These are phyloP conservation scores for Cephus pulcher DNA, from an alignment of 2,888 invertebrate genomes.

Conservation along the genomic window DNA sequence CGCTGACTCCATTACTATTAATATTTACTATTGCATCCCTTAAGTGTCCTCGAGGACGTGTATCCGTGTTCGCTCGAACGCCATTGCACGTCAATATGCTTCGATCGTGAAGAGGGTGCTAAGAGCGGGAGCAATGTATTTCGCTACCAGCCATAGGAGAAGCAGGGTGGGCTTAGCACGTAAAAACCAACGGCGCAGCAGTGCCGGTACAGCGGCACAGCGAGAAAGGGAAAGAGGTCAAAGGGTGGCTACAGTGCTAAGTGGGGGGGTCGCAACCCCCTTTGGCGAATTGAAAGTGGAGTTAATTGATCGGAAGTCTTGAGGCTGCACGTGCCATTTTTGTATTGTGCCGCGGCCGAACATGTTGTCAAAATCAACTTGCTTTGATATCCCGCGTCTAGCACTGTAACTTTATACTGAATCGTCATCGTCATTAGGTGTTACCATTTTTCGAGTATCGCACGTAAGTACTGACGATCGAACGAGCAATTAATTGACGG, in stretches of 20 bases:
- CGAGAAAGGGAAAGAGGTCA: constrained; percentile 20
- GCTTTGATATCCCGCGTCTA: not conserved
- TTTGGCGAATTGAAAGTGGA: constrained; percentile 51
- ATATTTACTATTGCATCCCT: constrained; percentile 55
- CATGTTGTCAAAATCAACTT: constrained; percentile 14
- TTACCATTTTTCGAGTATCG: not conserved
- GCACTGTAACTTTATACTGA: not conserved
- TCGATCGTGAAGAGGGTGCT: constrained; percentile 48
- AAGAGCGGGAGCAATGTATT: constrained; percentile 41
- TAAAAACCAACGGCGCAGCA: constrained; percentile 23
- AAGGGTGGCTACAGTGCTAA: constrained; percentile 33
- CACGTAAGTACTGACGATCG: not conserved
- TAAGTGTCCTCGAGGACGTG: constrained; percentile 45
- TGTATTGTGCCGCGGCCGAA: constrained; percentile 16
- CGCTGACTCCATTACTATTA: constrained; percentile 45
- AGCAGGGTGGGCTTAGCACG: constrained; percentile 25
- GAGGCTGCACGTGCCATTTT: constrained; percentile 62
- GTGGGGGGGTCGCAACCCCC: constrained; percentile 17
- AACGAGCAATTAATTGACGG: not conserved
- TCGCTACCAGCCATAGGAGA: constrained; percentile 21
- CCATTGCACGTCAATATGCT: constrained; percentile 59
- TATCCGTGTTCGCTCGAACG: constrained; percentile 53
- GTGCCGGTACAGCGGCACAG: constrained; percentile 17
- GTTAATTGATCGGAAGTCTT: constrained; percentile 67
- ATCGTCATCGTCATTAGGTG: not conserved